Evolutionary conservation across 2,797 vertebrate genomes (phyloP), one percentile per base, ranked within the genome.

Genomic region (Pangasius krempfi): DNA sequence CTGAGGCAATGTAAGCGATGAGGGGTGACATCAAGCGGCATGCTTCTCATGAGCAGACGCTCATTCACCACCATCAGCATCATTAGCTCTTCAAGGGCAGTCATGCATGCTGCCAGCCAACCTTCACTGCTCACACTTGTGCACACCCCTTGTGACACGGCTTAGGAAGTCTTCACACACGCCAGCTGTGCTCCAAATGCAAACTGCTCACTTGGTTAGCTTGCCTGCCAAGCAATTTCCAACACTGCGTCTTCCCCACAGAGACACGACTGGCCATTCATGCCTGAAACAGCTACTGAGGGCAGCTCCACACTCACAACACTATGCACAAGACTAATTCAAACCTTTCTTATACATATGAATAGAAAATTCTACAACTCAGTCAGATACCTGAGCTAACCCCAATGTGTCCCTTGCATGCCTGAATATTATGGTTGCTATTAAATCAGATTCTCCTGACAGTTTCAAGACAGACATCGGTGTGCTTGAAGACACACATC

Each of bases 11-110:
- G 73, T 89, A 88, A 89, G 89, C 40, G 64, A 91, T 91, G 81
- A 90, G 47, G 86, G 81, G 70, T 91, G 82, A 81, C 86, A 86
- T 68, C 2, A 52, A 89, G 84, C 44, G 86, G 82, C 82, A 64
- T 85, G 54, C 88, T 92, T 68, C 87, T 90, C 78, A 54, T 88
- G 78, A 89, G 60, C 85, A 84, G 40, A 82, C 37, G 8, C 90
- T 92, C 86, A 90, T 70, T 86, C 60, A 84, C n/a, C 16, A 60
- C 73, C 81, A 90, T 89, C 90, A 91, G 88, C 89, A 90, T 90
- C 86, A 87, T 89, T 89, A 87, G 73, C 75, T 87, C 82, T 87
- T 91, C 88, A 90, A 81, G 66, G 79, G 78, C 85, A 90, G 84
- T 85, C 85, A 83, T 85, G 90, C 75, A 78, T 60, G 37, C 73